These are phyloP conservation scores for Neotoxoptera formosana DNA, from an alignment of 1,140 invertebrate species.

Conservation along the genomic window DNA sequence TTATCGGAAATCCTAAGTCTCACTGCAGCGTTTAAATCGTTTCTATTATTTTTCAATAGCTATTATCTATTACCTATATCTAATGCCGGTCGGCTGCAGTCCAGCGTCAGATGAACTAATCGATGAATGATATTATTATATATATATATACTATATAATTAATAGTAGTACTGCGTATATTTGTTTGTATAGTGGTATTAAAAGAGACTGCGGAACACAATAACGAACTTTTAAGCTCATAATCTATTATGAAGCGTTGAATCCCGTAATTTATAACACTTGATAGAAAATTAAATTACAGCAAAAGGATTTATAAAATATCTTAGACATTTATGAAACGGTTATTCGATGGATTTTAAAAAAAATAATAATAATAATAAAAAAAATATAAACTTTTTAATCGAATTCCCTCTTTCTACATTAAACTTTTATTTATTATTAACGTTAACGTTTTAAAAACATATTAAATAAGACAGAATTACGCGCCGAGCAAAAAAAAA, in stretches of 20 bases:
- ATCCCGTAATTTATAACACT: conserved; percentile 16
- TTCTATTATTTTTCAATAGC: background rate
- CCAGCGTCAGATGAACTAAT: background rate
- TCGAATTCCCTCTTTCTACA: background rate
- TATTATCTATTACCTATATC: background rate
- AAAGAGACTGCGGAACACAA: background rate
- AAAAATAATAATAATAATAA: no score
- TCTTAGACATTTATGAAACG: conserved; percentile 4
- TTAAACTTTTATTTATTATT: conserved; percentile 21
- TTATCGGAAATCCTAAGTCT: background rate
- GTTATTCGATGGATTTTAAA: conserved; percentile 4
- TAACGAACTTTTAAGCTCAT: conserved; percentile 24
- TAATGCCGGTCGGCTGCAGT: background rate
- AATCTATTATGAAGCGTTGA: conserved; percentile 19
- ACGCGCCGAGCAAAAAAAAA: background rate
- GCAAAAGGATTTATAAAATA: conserved; percentile 16
- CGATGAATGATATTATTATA: background rate
- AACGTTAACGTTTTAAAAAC: conserved; percentile 12
- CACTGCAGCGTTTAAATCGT: background rate
- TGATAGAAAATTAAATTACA: conserved; percentile 31
- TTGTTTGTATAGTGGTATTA: background rate
- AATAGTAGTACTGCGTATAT: background rate
- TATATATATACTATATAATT: background rate
- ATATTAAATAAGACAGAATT: background rate
- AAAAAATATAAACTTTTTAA: conserved; percentile 21